Evolutionary conservation across 2,888 invertebrate species (phyloP), one percentile per base, ranked within the genome.

Genomic region (Falcaria lacertinaria): DNA sequence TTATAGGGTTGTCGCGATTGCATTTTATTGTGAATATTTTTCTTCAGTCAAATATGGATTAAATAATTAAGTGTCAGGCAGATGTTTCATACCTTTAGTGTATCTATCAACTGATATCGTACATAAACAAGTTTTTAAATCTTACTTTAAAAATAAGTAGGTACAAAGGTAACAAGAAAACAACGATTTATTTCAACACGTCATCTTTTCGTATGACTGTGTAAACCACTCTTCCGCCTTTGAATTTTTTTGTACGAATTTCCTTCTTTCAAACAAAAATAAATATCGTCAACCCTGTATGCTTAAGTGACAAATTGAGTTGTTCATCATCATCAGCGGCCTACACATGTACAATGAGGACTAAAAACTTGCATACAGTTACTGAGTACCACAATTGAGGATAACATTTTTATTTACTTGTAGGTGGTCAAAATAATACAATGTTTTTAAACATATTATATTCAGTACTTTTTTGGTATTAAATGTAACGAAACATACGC

Each of bases 261-360:
- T 28, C 28, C 28, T 28, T 3, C 28, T 28, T 11, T 7, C 28
- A 11, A 11, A 28, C 3, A 19, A 4, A 0, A 6, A 49, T 36
- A 34, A 15, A 15, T 44, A 15, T 44, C 48, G 62, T 8, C 60
- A 74, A 43, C 78, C 78, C 74, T 78, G 57, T 34, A 44, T 44
- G 49, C 50, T 52, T 58, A 64, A 46, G 64, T 54, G 61, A 65
- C 61, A 74, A 76, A 82, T 81, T 79, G 74, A 80, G 76, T 61
- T 60, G 74, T 78, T 69, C 67, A 69, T 70, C 67, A 69, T 60
- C 41, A 42, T 32, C 41, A 25, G 51, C 68, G 71, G 68, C 76
- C 76, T 68, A 72, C 73, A 68, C 69, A 64, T 50, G 49, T 49
- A 45, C 52, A 43, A 41, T 22, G 42, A 42, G 43, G 43, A 44